Percentiles rank a stretch among this genome's conserved stretches.
Evolutionary conservation across 2,888 invertebrate genomes (phyloP).

Genomic region (Spodoptera littoralis): DNA sequence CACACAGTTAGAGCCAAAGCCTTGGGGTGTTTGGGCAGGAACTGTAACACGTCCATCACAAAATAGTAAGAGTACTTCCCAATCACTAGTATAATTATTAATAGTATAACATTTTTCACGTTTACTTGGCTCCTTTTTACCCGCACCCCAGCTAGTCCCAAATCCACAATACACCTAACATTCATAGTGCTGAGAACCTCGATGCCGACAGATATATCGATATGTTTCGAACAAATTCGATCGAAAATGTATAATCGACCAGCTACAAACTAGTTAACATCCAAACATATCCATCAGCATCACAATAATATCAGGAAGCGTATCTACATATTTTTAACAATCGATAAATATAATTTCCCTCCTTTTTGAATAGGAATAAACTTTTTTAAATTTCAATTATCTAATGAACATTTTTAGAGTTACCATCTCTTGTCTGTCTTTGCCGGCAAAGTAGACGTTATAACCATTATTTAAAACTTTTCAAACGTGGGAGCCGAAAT

Average conservation of each 20-base stretch:
- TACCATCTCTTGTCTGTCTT: slow-evolving; percentile 21
- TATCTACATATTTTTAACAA: slow-evolving; percentile 52
- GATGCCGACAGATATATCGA: slow-evolving; percentile 46
- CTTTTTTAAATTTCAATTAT: slow-evolving; percentile 35
- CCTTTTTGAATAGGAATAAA: slow-evolving; percentile 35
- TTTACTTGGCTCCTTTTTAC: slow-evolving; percentile 2
- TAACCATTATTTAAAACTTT: slow-evolving; percentile 2
- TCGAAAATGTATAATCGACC: background rate
- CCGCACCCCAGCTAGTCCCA: slow-evolving; percentile 3
- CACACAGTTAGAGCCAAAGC: slow-evolving; percentile 37
- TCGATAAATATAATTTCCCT: slow-evolving; percentile 50
- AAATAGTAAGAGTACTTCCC: no score
- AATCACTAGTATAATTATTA: no score
- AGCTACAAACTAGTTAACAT: background rate
- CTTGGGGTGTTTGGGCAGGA: background rate
- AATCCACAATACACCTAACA: slow-evolving; percentile 25
- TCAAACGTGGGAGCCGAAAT: slow-evolving; percentile 4
- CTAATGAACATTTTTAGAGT: slow-evolving; percentile 30
- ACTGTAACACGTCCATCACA: background rate
- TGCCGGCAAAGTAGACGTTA: slow-evolving; percentile 36
- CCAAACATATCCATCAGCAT: slow-evolving; percentile 38
- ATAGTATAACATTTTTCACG: background rate
- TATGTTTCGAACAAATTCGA: slow-evolving; percentile 21
- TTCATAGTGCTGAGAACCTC: slow-evolving; percentile 23
- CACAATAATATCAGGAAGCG: slow-evolving; percentile 54